Conservation (phyloP, 2,888 invertebrate genomes). For the Tenthredo mesomela region DNA sequence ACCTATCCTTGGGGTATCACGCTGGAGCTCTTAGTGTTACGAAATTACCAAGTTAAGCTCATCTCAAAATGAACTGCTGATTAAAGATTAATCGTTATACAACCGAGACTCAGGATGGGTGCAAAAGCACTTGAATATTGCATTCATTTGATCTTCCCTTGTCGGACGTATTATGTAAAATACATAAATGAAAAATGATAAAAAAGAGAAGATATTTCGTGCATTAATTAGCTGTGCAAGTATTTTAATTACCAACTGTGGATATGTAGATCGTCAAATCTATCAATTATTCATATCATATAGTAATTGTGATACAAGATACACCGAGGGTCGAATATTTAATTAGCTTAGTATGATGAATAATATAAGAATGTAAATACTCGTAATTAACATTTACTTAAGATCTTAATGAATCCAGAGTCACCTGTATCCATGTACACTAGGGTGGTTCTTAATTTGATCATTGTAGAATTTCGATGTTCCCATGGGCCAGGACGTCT, state of each 20-base stretch:
- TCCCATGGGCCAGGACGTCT: no score
- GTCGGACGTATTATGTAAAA: not conserved
- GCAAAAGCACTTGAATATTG: not conserved
- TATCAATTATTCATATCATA: not conserved
- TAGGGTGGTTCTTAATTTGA: not conserved
- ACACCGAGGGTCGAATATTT: not conserved
- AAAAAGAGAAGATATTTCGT: not conserved
- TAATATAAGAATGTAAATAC: not conserved
- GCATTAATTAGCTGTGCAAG: not conserved
- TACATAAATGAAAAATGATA: not conserved
- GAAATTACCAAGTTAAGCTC: not conserved
- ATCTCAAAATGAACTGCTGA: not conserved
- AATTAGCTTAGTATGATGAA: not conserved
- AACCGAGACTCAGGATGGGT: not conserved
- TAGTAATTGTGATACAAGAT: not conserved
- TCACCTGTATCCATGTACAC: not conserved
- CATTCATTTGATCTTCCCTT: not conserved
- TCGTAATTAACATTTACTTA: not conserved
- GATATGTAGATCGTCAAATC: not conserved
- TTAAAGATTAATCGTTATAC: not conserved
- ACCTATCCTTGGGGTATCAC: not conserved
- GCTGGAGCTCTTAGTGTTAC: not conserved
- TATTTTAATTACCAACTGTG: not conserved
- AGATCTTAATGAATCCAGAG: not conserved
- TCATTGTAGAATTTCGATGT: no score